Percentiles rank a stretch among this genome's conserved stretches.
Conservation (phyloP, 2,113 vertebrate genomes). For the Alosa alosa region DNA sequence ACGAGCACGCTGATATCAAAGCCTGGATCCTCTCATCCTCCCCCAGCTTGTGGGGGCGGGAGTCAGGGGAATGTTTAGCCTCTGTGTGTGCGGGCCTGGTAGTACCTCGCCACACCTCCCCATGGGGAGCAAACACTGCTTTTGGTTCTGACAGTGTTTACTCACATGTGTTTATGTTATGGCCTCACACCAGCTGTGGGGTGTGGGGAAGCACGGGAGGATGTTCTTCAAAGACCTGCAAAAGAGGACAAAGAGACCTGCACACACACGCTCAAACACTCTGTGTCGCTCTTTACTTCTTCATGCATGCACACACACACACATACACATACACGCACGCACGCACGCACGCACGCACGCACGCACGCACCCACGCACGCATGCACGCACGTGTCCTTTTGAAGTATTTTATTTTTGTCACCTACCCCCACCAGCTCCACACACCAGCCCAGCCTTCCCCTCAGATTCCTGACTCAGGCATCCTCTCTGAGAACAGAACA, state of each 20-base stretch:
- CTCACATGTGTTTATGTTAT: too few relatives aligned
- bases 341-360: too few relatives aligned
- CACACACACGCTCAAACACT: neutral
- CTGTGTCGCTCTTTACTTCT: neutral
- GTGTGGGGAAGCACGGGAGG: too few relatives aligned
- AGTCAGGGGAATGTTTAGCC: neutral
- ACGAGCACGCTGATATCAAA: neutral
- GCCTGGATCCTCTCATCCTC: neutral
- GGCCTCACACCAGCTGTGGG: neutral
- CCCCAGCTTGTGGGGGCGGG: neutral
- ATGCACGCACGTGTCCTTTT: neutral
- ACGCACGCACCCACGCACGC: neutral
- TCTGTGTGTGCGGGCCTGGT: neutral
- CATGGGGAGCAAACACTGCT: too few relatives aligned
- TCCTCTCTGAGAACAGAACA: neutral
- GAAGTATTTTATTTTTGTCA: conserved; percentile 18
- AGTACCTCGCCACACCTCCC: too few relatives aligned
- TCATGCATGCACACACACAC: neutral
- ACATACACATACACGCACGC: too few relatives aligned
- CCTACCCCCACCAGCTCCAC: neutral
- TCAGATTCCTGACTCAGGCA: neutral
- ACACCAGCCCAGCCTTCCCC: neutral
- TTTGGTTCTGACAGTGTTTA: too few relatives aligned
- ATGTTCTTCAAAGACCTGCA: neutral
- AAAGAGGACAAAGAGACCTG: neutral